Evolutionary conservation across 2,797 vertebrate species (phyloP), one percentile per base, ranked within the genome.

Genomic region (Ciconia nigra): DNA sequence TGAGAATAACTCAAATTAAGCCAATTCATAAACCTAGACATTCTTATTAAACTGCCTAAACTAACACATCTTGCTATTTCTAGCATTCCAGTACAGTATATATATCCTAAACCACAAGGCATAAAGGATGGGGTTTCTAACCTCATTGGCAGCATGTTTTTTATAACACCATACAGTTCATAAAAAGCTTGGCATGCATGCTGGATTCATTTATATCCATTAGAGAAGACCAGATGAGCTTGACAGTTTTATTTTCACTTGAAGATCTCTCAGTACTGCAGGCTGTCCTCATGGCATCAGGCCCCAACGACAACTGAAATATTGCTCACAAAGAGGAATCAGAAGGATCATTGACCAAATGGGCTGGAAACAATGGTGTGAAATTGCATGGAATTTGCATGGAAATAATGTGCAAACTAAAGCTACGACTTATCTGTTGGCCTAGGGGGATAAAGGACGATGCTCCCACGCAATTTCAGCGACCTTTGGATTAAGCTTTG

Each of bases 21-120:
- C 47, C 79, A 92, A 76, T 96, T 92, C 73, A 93, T 90, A 95
- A 96, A 93, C 72, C 58, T 35, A 93, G 84, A 94, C 90, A 79
- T 91, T 95, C 79, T 93, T 96, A 86, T 88, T 94, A 93, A 95
- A 93, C 58, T 73, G 90, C 89, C 85, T 96, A 92, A 93, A 92
- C 92, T 89, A 94, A 96, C 92, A 96, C 58, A 87, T 91, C 85
- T 94, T 92, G 92, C 89, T 93, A 77, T 96, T 97, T 94, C 89
- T 89, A 94, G 63, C 63, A 74, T 97, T 96, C 92, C 93, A 94
- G 62, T 90, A 46, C 51, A 79, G 95, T 58, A 93, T 79, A 94
- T 91, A 92, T 90, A 96, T 95, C 87, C 94, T 91, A 94, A 96
- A 94, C 94, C 94, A 97, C 96, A 96, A 96, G 47, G 85, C 95